These are phyloP conservation scores for Stenodera caucasica DNA, from an alignment of 2,888 invertebrate genomes.

Conservation along the genomic window DNA sequence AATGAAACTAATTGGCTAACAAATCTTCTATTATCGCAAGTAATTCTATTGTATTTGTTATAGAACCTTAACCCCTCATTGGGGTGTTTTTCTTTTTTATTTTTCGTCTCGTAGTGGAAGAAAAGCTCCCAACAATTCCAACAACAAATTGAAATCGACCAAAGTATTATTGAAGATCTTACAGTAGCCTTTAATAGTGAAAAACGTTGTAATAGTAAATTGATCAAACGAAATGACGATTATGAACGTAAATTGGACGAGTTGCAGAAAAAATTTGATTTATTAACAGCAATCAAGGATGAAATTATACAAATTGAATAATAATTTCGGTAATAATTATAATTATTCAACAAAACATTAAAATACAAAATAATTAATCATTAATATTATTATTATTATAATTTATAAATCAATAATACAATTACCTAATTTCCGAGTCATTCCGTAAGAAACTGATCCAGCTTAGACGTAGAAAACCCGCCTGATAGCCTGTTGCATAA, in stretches of 20 bases:
- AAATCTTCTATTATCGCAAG: background rate
- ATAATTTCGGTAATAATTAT: background rate
- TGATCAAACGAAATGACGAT: conserved; percentile 15
- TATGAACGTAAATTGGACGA: conserved; percentile 10
- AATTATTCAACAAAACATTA: conserved; percentile 7
- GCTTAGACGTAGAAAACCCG: conserved; percentile 55
- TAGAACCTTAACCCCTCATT: background rate
- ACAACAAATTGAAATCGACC: conserved; percentile 20
- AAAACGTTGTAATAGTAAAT: conserved; percentile 19
- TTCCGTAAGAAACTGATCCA: conserved; percentile 43
- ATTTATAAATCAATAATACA: conserved; percentile 13
- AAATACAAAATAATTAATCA: conserved; percentile 16
- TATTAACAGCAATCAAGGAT: background rate
- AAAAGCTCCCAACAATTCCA: conserved; percentile 23
- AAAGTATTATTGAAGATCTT: conserved; percentile 22
- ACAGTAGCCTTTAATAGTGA: conserved; percentile 20
- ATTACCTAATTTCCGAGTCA: conserved; percentile 33
- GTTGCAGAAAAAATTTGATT: conserved; percentile 11
- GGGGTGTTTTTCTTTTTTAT: conserved; percentile 6
- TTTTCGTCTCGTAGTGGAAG: conserved; percentile 33
- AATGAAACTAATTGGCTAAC: conserved; percentile 1
- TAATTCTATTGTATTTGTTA: background rate
- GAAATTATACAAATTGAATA: conserved; percentile 16
- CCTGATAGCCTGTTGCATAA: conserved; percentile 56
- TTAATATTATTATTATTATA: conserved; percentile 14